Evolutionary conservation across 2,888 invertebrate genomes (phyloP), one percentile per base, ranked within the genome.

Genomic region (Dioctria linearis): DNA sequence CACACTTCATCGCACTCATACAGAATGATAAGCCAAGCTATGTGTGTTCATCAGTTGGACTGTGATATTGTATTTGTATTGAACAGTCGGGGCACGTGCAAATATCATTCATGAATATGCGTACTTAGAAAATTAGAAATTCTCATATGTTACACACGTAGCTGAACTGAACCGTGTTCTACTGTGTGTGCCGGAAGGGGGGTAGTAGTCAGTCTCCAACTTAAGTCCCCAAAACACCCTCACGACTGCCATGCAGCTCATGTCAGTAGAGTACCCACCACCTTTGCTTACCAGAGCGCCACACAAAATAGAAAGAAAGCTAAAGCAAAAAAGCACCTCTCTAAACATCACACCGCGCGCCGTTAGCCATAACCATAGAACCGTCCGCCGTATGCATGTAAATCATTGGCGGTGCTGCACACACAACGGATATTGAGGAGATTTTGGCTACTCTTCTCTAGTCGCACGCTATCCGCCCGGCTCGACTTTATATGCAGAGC

Each of bases 141-240:
- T 83, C 83, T 83, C 83, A 83, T 83, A 83, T 83, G 83, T 82
- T 80, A 80, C 71, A 78, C 80, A 80, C 79, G 78, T 78, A 61
- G 73, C 25, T 25, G 25, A 25, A 25, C 25, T 25, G 25, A 25
- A 25, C 25, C 25, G 25, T 25, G 25, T 25, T 25, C 25, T 25
- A 25, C 25, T 69, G 78, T 69, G 67, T 80, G 80, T 80, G 73
- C 80, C 81, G 80, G 80, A 76, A 76, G 79, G 25, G 57, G 66
- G 43, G 54, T n/a, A 79, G 78, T 61, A 66, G 78, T 40, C 67
- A 5, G 6, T 13, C n/a, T 8, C 43, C 67, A 13, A 13, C 11
- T 8, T 25, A 1, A 25, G 54, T 11, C 4, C 4, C n/a, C 46
- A 46, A 25, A 43, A 46, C 46, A 25, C n/a, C 25, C 25, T 13